Evolutionary conservation across 2,113 vertebrate genomes (phyloP).

Genomic region (Bos taurus): ARS-UCD2.0 NC_037345.1:5649501-5650000

Average conservation of each 20-base stretch:
- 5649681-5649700: not conserved
- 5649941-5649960: accelerated
- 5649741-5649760: not conserved
- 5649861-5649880: not conserved
- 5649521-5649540: not conserved
- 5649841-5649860: too few species aligned
- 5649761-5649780: not conserved
- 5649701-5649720: not conserved
- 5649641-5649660: not conserved
- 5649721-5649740: not conserved
- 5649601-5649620: too few species aligned
- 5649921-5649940: not conserved
- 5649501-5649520: not conserved
- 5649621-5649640: not conserved
- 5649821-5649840: not conserved
- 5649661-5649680: not conserved
- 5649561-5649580: not conserved
- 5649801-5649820: not conserved
- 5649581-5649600: not conserved
- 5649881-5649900: not conserved
- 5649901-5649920: accelerated
- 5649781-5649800: not conserved
- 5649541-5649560: not conserved
- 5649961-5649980: not conserved
- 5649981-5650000: accelerated